Evolutionary conservation across 2,888 invertebrate genomes (phyloP).

Genomic region (Cloeon dipterum): DNA sequence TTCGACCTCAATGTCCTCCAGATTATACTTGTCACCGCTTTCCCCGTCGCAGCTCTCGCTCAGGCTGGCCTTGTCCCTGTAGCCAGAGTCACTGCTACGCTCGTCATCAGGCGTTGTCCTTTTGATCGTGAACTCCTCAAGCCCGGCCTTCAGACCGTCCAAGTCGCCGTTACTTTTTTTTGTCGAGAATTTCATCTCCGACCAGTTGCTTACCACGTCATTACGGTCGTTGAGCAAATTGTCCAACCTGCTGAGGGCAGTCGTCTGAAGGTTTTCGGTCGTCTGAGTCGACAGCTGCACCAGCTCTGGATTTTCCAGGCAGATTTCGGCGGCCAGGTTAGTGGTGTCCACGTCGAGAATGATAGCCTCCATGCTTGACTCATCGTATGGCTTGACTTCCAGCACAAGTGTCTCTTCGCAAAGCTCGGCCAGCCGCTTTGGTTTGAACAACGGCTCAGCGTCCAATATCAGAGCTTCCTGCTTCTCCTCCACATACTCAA

Average conservation of each 20-base stretch:
- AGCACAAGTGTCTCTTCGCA: not conserved
- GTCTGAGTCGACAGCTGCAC: no score
- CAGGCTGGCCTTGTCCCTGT: slow-evolving; percentile 21
- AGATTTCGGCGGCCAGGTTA: not conserved
- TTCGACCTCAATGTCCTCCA: slow-evolving; percentile 14
- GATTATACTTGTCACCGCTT: slow-evolving; percentile 12
- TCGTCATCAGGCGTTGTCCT: slow-evolving; percentile 21
- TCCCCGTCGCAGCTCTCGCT: slow-evolving; percentile 15
- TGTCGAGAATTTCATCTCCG: not conserved
- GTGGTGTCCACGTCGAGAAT: not conserved
- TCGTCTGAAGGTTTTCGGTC: not conserved
- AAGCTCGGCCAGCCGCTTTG: not conserved
- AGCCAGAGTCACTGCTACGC: slow-evolving; percentile 24
- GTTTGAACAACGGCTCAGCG: no score
- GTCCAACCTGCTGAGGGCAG: not conserved
- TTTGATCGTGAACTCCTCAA: slow-evolving; percentile 13
- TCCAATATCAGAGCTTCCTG: not conserved
- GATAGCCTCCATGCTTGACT: not conserved
- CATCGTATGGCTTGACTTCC: not conserved
- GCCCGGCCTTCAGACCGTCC: slow-evolving; percentile 13
- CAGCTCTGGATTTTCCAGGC: not conserved
- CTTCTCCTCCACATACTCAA: not conserved
- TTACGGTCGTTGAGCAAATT: not conserved
- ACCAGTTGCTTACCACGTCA: not conserved
- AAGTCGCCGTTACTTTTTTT: slow-evolving; percentile 8